Evolutionary conservation across 2,113 vertebrate species (phyloP).

Genomic region (Nansenia antarctica): DNA sequence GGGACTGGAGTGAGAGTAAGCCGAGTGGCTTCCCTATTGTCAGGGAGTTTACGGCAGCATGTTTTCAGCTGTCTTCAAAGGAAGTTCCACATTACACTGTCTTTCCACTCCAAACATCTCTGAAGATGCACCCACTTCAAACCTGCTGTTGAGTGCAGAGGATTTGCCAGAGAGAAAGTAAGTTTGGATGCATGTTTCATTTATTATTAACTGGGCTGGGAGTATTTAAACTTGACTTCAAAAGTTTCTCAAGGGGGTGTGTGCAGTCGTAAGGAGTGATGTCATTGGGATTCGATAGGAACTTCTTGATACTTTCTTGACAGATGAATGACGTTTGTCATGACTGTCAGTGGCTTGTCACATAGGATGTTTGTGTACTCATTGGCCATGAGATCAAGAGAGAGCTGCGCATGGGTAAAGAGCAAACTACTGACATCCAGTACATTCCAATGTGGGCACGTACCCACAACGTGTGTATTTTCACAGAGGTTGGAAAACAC

Average conservation of each 20-base stretch:
- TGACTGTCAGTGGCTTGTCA: slow-evolving; percentile 40
- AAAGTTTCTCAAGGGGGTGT: background rate
- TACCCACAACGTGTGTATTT: slow-evolving; percentile 44
- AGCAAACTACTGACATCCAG: slow-evolving; percentile 34
- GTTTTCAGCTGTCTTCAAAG: slow-evolving; percentile 62
- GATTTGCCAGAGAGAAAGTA: slow-evolving; percentile 39
- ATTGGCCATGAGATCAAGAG: slow-evolving; percentile 5
- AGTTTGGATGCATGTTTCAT: slow-evolving; percentile 42
- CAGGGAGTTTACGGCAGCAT: slow-evolving; percentile 52
- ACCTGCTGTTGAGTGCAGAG: slow-evolving; percentile 51
- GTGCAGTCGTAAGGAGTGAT: background rate
- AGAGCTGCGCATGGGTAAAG: slow-evolving; percentile 5
- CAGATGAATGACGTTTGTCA: slow-evolving; percentile 43
- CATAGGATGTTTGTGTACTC: slow-evolving; percentile 8
- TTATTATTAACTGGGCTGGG: background rate
- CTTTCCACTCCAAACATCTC: slow-evolving; percentile 29
- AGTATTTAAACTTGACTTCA: background rate
- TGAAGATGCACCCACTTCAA: slow-evolving; percentile 29
- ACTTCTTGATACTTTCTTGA: background rate
- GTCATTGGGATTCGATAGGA: background rate
- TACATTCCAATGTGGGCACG: slow-evolving; percentile 24
- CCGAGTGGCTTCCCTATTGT: slow-evolving; percentile 22
- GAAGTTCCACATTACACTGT: slow-evolving; percentile 53
- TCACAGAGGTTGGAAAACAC: slow-evolving; percentile 49
- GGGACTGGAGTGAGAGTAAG: background rate